Conservation (phyloP, 2,113 vertebrate species). For the Tupaia chinensis region DNA sequence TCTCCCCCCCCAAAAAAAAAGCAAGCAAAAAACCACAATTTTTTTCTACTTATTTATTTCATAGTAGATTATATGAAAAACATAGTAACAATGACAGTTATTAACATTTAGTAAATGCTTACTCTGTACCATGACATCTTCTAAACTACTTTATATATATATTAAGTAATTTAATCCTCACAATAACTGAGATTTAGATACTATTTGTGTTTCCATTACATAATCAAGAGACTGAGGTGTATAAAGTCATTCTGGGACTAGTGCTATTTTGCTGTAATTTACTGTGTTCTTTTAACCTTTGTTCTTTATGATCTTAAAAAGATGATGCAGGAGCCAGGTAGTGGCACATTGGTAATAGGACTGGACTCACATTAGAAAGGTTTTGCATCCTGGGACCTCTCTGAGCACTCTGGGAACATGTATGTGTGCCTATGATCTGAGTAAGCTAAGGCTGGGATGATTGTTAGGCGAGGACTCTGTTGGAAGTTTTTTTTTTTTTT, state of each 20-base stretch:
- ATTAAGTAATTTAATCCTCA: neutral
- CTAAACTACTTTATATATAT: neutral
- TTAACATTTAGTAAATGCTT: neutral
- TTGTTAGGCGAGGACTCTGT: no score
- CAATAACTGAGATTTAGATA: neutral
- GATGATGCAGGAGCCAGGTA: no score
- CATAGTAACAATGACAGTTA: neutral
- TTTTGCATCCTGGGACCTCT: no score
- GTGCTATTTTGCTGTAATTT: neutral
- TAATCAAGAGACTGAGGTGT: neutral
- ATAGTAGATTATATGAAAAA: neutral
- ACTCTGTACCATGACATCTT: neutral
- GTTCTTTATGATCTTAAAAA: neutral
- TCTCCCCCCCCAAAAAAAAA: no score
- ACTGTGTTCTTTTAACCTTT: neutral
- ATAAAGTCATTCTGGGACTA: neutral
- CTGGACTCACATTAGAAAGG: no score
- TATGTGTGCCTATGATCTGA: no score
- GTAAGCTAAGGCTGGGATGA: no score
- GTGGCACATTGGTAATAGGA: no score
- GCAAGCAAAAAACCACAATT: no score
- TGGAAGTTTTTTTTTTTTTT: no score
- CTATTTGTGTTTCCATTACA: neutral
- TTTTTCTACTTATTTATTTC: neutral
- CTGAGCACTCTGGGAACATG: no score